These are phyloP conservation scores for Drosophila bocqueti DNA, from an alignment of 1,140 invertebrate genomes.

Conservation along the genomic window DNA sequence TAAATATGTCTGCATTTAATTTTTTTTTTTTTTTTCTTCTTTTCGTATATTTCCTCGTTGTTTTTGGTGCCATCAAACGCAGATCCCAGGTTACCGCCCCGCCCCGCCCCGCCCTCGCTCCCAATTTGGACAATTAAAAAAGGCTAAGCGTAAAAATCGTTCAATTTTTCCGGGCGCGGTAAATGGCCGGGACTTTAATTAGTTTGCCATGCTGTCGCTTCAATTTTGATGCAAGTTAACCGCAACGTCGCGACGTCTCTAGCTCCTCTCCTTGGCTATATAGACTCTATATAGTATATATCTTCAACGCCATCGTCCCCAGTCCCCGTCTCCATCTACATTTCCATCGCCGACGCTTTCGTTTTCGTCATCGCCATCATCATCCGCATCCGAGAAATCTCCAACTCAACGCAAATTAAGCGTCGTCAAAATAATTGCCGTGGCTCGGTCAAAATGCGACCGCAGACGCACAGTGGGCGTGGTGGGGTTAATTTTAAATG, in stretches of 20 bases:
- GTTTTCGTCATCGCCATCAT: slow-evolving; percentile 27
- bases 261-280: neutral
- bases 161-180: slow-evolving; percentile 54
- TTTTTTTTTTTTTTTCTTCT: slow-evolving; percentile 16
- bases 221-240: slow-evolving; percentile 66
- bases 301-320: slow-evolving; percentile 36
- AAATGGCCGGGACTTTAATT: slow-evolving; percentile 68
- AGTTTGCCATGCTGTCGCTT: slow-evolving; percentile 78
- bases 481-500: slow-evolving; percentile 27
- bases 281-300: slow-evolving; percentile 19
- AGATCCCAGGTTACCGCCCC: neutral
- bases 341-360: slow-evolving; percentile 17
- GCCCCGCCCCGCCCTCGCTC: neutral
- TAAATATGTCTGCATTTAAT: slow-evolving; percentile 64
- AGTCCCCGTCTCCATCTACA: slow-evolving; percentile 18
- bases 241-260: slow-evolving; percentile 33
- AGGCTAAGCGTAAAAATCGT: slow-evolving; percentile 81
- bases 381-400: slow-evolving; percentile 67
- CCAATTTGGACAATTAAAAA: slow-evolving; percentile 74
- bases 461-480: slow-evolving; percentile 52
- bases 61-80: slow-evolving; percentile 56
- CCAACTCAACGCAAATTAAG: slow-evolving; percentile 79
- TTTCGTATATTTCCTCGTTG: neutral
- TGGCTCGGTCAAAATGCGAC: slow-evolving; percentile 66
- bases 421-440: slow-evolving; percentile 82